phyloP scores from a whole-genome alignment of 23 tunicate genomes.

The Corella eumyota region DNA sequence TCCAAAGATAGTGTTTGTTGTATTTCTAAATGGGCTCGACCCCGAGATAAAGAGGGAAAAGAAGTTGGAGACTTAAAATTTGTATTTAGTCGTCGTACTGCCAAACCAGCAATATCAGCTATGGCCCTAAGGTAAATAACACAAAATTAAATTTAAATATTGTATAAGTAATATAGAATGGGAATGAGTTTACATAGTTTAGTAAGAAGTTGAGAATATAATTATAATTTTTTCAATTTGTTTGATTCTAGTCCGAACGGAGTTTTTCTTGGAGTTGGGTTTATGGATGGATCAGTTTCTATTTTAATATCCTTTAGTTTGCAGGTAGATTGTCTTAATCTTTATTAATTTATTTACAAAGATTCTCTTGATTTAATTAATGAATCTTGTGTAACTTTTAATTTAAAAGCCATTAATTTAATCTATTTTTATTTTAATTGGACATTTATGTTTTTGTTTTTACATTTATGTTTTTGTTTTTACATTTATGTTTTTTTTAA shows the following conservation, averaged over 20 bases:
- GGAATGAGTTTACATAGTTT: neutral
- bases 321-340: conserved; percentile 19
- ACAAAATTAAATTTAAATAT: neutral
- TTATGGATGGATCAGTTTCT: conserved; percentile 86
- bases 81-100: conserved; percentile 43
- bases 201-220: neutral
- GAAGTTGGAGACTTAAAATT: conserved; percentile 17
- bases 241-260: conserved; percentile 35
- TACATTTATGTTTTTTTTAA: too few relatives aligned
- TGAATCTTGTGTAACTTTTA: neutral
- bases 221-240: too few relatives aligned
- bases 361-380: neutral
- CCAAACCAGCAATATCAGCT: conserved; percentile 60
- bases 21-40: conserved; percentile 62
- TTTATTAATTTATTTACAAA: neutral
- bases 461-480: too few relatives aligned
- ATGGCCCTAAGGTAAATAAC: conserved; percentile 44
- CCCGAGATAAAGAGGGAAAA: conserved; percentile 15
- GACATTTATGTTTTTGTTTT: too few relatives aligned
- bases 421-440: too few relatives aligned
- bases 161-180: neutral
- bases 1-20: conserved; percentile 17
- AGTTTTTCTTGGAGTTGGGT: conserved; percentile 61
- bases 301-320: conserved; percentile 67
- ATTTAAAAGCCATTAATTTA: neutral